Percentiles rank a stretch among this genome's conserved stretches.
Evolutionary conservation across 2,888 invertebrate genomes (phyloP).

Genomic region (Amblyteles armatorius): DNA sequence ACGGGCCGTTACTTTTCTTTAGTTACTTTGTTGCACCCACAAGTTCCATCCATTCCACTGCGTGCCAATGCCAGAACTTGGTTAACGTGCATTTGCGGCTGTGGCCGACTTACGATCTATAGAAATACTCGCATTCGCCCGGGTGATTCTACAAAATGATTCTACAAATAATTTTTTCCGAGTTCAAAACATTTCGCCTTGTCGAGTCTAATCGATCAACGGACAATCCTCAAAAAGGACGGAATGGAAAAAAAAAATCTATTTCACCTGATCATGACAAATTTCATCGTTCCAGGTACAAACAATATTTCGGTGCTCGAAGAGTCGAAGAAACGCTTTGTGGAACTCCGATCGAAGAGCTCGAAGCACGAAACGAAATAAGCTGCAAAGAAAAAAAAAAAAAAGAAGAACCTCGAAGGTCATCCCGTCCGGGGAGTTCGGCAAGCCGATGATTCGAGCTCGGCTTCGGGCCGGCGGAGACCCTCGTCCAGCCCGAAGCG

Average conservation of each 20-base stretch:
- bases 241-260: not conserved
- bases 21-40: too few relatives aligned
- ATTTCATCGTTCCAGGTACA: not conserved
- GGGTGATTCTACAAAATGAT: too few relatives aligned
- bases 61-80: too few relatives aligned
- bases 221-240: not conserved
- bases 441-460: conserved; percentile 48
- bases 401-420: conserved; percentile 50
- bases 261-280: not conserved
- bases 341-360: not conserved
- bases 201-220: not conserved
- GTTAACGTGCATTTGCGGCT: too few relatives aligned
- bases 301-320: not conserved
- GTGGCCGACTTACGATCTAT: too few relatives aligned
- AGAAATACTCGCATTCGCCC: too few relatives aligned
- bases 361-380: conserved; percentile 25
- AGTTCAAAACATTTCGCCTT: not conserved
- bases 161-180: not conserved
- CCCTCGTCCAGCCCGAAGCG: conserved; percentile 62
- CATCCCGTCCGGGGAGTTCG: conserved; percentile 45
- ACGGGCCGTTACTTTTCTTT: too few relatives aligned
- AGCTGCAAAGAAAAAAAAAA: not conserved
- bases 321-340: conserved; percentile 1
- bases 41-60: too few relatives aligned
- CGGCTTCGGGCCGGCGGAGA: conserved; percentile 35